These are phyloP conservation scores for Microplitis deprimator DNA, from an alignment of 2,888 invertebrate genomes.

Conservation along the genomic window DNA sequence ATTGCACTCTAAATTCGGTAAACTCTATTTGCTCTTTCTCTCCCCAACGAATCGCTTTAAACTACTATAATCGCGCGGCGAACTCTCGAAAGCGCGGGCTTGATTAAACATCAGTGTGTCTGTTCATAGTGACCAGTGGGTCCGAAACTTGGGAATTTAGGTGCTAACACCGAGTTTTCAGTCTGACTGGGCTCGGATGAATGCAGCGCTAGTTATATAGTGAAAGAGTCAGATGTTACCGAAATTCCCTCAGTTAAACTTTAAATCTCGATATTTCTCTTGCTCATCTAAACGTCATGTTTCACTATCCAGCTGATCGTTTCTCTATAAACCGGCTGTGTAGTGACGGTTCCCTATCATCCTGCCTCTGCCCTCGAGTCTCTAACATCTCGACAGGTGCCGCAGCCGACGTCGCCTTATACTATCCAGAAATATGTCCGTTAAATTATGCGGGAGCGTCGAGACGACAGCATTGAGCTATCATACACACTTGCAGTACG, in stretches of 20 bases:
- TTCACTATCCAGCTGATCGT: background rate
- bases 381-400: constrained; percentile 36
- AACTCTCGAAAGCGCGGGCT: constrained; percentile 16
- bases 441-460: constrained; percentile 41
- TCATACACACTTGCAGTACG: constrained; percentile 19
- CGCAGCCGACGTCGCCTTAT: constrained; percentile 8
- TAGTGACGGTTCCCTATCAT: constrained; percentile 23
- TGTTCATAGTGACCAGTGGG: background rate
- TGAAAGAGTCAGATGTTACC: constrained; percentile 18
- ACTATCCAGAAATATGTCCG: constrained; percentile 40
- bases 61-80: constrained; percentile 22
- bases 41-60: background rate
- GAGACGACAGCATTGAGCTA: constrained; percentile 35
- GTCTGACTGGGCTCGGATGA: constrained; percentile 27
- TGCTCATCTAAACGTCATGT: constrained; percentile 4
- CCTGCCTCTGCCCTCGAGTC: constrained; percentile 1
- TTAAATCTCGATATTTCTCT: constrained; percentile 10
- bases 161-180: constrained; percentile 4
- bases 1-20: background rate
- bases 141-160: constrained; percentile 28
- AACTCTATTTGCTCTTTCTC: background rate
- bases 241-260: background rate
- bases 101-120: constrained; percentile 23
- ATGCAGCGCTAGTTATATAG: background rate
- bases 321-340: constrained; percentile 26